Conservation (phyloP, 2,113 vertebrate genomes). For the Pseudopipra pipra region DNA sequence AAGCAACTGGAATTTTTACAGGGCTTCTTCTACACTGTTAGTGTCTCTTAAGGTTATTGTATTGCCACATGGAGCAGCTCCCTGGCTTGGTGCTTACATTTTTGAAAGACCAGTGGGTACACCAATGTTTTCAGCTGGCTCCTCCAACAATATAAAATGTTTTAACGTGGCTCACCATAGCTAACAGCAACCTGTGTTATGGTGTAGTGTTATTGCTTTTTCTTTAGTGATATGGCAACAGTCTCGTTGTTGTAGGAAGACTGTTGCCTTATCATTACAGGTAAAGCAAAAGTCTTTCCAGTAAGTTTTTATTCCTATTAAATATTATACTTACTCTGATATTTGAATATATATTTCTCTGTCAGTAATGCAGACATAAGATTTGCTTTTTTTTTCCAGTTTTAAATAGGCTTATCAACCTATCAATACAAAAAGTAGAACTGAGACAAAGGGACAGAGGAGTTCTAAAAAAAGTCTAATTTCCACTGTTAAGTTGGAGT, state of each 20-base stretch:
- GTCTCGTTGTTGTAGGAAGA: neutral
- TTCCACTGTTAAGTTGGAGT: neutral
- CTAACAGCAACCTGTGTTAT: neutral
- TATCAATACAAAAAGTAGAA: neutral
- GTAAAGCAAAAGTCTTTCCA: neutral
- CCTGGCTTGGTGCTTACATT: neutral
- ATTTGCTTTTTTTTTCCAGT: neutral
- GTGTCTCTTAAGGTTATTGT: neutral
- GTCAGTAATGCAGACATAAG: neutral
- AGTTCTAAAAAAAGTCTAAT: neutral
- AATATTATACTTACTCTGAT: neutral
- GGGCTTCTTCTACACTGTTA: neutral
- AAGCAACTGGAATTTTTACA: constrained; percentile 32
- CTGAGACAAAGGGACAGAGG: neutral
- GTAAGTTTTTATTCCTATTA: neutral
- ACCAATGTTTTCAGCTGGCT: neutral
- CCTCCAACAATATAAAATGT: neutral
- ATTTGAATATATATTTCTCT: neutral
- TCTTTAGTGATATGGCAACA: neutral
- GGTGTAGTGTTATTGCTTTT: neutral
- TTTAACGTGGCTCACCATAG: neutral
- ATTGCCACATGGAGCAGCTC: neutral
- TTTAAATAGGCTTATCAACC: neutral
- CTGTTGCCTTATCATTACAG: neutral
- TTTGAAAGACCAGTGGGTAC: neutral